A percentile compares a stretch with the other conserved stretches of the same genome.
Conservation (phyloP, 2,888 invertebrate species). For the Drosophila testacea region DNA sequence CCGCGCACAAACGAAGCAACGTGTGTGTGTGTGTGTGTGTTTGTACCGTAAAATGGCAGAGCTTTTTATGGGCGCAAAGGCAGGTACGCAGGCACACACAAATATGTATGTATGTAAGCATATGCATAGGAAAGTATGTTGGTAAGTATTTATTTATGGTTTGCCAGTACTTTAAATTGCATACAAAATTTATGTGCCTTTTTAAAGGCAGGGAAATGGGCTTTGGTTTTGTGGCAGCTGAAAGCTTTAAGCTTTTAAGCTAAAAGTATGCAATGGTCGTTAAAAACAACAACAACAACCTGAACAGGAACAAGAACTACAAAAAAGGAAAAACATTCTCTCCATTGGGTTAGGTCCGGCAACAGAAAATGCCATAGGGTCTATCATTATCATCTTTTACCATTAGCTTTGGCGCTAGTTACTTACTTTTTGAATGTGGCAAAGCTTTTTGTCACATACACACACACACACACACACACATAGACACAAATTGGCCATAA, state of each 20-base stretch:
- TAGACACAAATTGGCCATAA: constrained; percentile 23
- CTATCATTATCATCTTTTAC: constrained; percentile 31
- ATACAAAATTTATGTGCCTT: constrained; percentile 45
- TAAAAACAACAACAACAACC: constrained; percentile 10
- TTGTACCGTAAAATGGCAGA: constrained; percentile 13
- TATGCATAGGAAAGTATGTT: constrained; percentile 35
- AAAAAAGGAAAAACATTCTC: background rate
- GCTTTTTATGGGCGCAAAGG: constrained; percentile 26
- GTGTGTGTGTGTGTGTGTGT: background rate
- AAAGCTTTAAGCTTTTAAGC: constrained; percentile 53
- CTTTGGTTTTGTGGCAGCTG: constrained; percentile 16
- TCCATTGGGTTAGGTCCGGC: constrained; percentile 24
- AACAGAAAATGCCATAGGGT: constrained; percentile 10
- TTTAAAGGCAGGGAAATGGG: background rate
- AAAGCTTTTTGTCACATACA: constrained; percentile 45
- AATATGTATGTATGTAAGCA: background rate
- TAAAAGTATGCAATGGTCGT: constrained; percentile 40
- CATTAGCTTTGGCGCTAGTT: constrained; percentile 46
- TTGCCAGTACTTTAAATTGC: constrained; percentile 53
- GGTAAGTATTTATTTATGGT: constrained; percentile 53
- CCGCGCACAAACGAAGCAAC: too few species aligned
- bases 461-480: constrained; percentile 13
- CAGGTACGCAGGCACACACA: constrained; percentile 3
- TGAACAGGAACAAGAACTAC: background rate
- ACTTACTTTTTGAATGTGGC: constrained; percentile 32